Evolutionary conservation across 2,888 invertebrate genomes (phyloP).

Genomic region (Drosophila engyochracea): DNA sequence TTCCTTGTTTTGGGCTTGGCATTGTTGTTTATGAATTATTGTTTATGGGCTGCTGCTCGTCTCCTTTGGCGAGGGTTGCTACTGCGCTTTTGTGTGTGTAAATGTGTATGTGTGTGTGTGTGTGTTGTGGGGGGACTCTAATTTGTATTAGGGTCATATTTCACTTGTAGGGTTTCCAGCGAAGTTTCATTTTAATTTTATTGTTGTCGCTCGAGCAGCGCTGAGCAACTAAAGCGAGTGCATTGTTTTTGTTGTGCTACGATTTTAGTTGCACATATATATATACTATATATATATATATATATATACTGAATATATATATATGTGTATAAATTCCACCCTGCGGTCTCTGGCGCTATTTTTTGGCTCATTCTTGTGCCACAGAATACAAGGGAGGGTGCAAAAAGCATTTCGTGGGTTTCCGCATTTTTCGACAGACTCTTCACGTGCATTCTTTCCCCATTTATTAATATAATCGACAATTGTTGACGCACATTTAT

Average conservation of each 20-base stretch:
- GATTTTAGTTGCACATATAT: slow-evolving; percentile 38
- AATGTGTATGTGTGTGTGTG: not conserved
- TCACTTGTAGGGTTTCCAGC: slow-evolving; percentile 84
- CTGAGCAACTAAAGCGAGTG: slow-evolving; percentile 47
- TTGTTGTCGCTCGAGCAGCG: slow-evolving; percentile 55
- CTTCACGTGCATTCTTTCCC: slow-evolving; percentile 20
- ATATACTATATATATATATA: not conserved
- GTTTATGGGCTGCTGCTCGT: slow-evolving; percentile 25
- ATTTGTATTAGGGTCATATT: slow-evolving; percentile 84
- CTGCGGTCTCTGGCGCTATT: slow-evolving; percentile 52
- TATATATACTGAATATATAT: not conserved
- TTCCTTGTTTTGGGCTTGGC: slow-evolving; percentile 25
- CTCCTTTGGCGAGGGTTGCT: slow-evolving; percentile 65
- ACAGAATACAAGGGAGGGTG: slow-evolving; percentile 23
- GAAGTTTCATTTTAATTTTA: slow-evolving; percentile 82
- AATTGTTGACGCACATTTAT: slow-evolving; percentile 31
- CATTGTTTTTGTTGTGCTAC: slow-evolving; percentile 49
- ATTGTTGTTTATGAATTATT: slow-evolving; percentile 53
- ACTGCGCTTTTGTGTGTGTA: slow-evolving; percentile 4
- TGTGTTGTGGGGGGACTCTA: slow-evolving; percentile 46
- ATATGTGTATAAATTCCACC: slow-evolving; percentile 42
- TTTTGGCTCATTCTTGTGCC: slow-evolving; percentile 23
- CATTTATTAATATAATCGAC: slow-evolving; percentile 30
- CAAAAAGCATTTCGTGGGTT: slow-evolving; percentile 59
- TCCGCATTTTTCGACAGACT: slow-evolving; percentile 45